These are phyloP conservation scores for Ernsta delagoae DNA, from an alignment of 2,888 invertebrate species.

Conservation along the genomic window DNA sequence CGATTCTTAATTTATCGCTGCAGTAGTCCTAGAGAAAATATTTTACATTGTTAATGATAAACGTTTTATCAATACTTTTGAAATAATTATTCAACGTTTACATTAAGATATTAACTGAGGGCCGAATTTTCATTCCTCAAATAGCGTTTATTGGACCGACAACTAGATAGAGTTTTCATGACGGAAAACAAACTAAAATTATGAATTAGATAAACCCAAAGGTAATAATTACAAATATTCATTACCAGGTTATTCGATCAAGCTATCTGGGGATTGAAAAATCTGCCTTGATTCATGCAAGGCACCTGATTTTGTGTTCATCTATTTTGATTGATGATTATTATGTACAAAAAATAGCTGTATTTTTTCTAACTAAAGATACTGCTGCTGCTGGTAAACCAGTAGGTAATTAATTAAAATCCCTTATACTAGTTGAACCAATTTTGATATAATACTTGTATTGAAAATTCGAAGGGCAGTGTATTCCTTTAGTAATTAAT, in stretches of 20 bases:
- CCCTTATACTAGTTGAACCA: background rate
- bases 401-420: background rate
- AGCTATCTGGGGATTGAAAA: no score
- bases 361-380: background rate
- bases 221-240: no score
- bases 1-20: constrained; percentile 4
- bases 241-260: no score
- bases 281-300: background rate
- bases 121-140: no score
- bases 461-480: background rate
- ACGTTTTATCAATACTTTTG: constrained; percentile 26
- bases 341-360: background rate
- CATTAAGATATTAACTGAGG: no score
- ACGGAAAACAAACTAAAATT: no score
- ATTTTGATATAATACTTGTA: background rate
- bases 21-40: background rate
- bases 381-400: background rate
- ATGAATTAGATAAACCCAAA: no score
- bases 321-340: background rate
- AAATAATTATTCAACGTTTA: background rate
- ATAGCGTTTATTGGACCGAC: no score
- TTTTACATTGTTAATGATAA: background rate
- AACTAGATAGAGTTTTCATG: no score
- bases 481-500: background rate
- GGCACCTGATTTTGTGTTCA: constrained; percentile 15